Conservation (phyloP, 2,797 vertebrate genomes). For the Mus spretus region DNA sequence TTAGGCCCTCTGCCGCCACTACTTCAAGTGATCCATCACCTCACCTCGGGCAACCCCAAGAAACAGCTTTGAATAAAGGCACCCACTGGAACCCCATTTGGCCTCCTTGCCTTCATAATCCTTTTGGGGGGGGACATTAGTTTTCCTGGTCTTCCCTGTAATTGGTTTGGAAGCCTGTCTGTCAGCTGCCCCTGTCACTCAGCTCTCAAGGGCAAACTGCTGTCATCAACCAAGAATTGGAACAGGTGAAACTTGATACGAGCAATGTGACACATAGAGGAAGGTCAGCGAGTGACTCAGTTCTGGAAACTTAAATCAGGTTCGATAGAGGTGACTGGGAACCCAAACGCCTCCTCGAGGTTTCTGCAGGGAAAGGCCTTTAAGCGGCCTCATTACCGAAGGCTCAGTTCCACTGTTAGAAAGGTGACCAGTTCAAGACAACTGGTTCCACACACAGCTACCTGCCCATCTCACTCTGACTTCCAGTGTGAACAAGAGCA, state of each 20-base stretch:
- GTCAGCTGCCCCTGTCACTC: conserved; percentile 74
- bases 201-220: conserved; percentile 55
- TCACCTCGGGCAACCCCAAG: not conserved
- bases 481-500: not conserved
- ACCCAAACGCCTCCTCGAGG: not conserved
- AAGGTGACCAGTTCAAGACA: not conserved
- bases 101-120: not conserved
- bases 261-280: conserved; percentile 53
- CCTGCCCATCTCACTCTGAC: fast-evolving
- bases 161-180: conserved; percentile 55
- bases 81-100: not conserved
- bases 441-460: not conserved
- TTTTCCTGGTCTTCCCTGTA: conserved; percentile 25
- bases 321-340: conserved; percentile 43
- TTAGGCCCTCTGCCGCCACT: not conserved
- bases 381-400: conserved; percentile 6
- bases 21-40: not conserved
- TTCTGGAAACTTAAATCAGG: conserved; percentile 34
- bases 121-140: not conserved
- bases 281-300: conserved; percentile 72
- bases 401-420: not conserved
- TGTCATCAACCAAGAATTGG: conserved; percentile 79
- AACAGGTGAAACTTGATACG: conserved; percentile 72
- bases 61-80: not conserved
- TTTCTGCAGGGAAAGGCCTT: not conserved